Evolutionary conservation across 2,113 vertebrate species (phyloP).

Genomic region (Prietella phreatophila): DNA sequence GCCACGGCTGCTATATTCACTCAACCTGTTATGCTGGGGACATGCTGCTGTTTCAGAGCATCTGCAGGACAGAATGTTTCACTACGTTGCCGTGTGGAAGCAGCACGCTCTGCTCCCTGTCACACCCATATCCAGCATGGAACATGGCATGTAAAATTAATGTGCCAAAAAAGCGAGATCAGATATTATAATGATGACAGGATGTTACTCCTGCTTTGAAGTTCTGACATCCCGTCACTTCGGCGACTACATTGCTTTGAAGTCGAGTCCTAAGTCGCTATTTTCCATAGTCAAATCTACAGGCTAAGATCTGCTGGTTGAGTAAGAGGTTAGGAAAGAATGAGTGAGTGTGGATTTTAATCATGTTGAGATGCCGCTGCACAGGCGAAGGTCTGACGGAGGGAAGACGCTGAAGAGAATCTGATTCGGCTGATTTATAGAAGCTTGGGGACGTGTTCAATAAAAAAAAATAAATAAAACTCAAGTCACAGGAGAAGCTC

Average conservation of each 20-base stretch:
- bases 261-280: constrained; percentile 12
- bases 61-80: not conserved
- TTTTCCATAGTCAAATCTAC: constrained; percentile 17
- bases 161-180: constrained; percentile 3
- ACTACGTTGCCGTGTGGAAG: not conserved
- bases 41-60: not conserved
- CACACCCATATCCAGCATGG: not conserved
- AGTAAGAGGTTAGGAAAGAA: constrained; percentile 31
- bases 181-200: constrained; percentile 25
- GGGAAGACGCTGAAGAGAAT: not conserved
- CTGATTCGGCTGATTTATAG: not conserved
- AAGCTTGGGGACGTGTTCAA: not conserved
- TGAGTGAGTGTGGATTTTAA: constrained; percentile 1
- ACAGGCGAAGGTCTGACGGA: constrained; percentile 5
- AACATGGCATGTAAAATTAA: constrained; percentile 25
- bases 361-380: not conserved
- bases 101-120: not conserved
- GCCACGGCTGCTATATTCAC: constrained; percentile 30
- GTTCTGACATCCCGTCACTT: constrained; percentile 25
- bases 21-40: not conserved
- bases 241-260: constrained; percentile 13
- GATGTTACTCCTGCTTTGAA: constrained; percentile 41
- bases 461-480: not conserved
- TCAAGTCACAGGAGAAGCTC: not conserved
- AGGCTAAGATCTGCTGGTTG: not conserved